Percentiles rank a stretch among this genome's conserved stretches.
These are phyloP conservation scores for Origma solitaria DNA, from an alignment of 2,113 vertebrate genomes.

Conservation along the genomic window DNA sequence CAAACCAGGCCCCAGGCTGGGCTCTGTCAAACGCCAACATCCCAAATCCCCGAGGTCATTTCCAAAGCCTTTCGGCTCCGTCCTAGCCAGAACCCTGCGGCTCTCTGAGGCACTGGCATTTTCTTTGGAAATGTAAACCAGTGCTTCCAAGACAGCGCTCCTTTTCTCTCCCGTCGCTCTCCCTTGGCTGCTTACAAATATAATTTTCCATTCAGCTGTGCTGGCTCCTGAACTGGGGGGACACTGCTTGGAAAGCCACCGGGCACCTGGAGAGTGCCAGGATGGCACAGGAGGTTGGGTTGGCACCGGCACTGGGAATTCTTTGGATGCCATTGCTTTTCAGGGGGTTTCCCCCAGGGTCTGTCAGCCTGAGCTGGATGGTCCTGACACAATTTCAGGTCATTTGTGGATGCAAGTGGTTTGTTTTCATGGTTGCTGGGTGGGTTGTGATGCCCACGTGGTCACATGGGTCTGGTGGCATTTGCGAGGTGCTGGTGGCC, in stretches of 20 bases:
- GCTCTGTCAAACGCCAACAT: background rate
- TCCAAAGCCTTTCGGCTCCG: background rate
- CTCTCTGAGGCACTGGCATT: constrained; percentile 18
- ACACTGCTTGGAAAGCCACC: background rate
- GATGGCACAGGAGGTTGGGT: background rate
- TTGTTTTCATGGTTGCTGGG: background rate
- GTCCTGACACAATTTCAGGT: background rate
- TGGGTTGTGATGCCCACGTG: background rate
- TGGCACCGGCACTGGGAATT: background rate
- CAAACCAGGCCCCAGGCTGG: background rate
- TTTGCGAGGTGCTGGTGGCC: background rate
- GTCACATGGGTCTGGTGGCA: background rate
- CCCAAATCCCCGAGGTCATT: background rate
- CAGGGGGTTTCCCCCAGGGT: background rate
- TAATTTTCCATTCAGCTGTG: background rate
- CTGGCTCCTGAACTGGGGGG: background rate
- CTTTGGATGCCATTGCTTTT: background rate
- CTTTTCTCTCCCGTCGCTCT: background rate
- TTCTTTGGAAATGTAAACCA: constrained; percentile 35
- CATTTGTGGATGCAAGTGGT: background rate
- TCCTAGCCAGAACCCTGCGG: constrained; percentile 31
- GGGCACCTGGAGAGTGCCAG: background rate
- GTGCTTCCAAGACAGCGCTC: background rate
- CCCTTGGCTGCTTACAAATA: background rate
- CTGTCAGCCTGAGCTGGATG: rapidly evolving